Evolutionary conservation across 2,113 vertebrate species (phyloP), one percentile per base, ranked within the genome.

Genomic region (Meriones unguiculatus): DNA sequence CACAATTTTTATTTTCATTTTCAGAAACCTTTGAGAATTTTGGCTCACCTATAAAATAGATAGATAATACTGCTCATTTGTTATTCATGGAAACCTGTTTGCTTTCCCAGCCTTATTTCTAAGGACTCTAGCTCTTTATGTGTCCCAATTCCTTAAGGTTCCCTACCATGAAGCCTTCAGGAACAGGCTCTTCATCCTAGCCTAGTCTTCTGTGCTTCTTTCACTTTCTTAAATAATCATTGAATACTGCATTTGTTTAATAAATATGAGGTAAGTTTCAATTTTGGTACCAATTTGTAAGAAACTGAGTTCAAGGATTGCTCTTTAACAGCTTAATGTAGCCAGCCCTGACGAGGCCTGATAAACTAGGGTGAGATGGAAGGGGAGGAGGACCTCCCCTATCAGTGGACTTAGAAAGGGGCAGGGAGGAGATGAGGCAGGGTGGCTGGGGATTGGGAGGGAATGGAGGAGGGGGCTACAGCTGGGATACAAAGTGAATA

Each of bases 171-270:
- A 20, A 89, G n/a, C 46, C 57, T 24, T 3, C 1, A 73, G 64
- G 52, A 15, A 3, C 17, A 81, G 78, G 57, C 20, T 81, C 2
- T 32, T 65, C 50, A 18, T 69, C 80, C 1, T 87, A 11, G 1
- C 7, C 46, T 84, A 25, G 15, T 92, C 30, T 67, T 22, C 59
- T 41, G 22, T 57, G 35, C 69, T 59, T 28, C 32, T 93, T 89
- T 13, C 38, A 20, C 75, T 76, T 81, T 85, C 54, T 91, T 24
- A 25, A 95, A 88, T 3, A 7, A 50, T 5, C 18, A 62, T 84
- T 93, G 52, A 88, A 67, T 94, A 90, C 57, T 67, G 6, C 32
- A 69, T 24, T 14, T 86, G 12, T 30, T 92, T 87, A 95, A 88
- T 62, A 93, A 95, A 38, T n/a, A 76, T 59, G 14, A 72, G 32